Evolutionary conservation across 2,888 invertebrate species (phyloP), one percentile per base, ranked within the genome.

Genomic region (Sinohyriopsis cumingii): DNA sequence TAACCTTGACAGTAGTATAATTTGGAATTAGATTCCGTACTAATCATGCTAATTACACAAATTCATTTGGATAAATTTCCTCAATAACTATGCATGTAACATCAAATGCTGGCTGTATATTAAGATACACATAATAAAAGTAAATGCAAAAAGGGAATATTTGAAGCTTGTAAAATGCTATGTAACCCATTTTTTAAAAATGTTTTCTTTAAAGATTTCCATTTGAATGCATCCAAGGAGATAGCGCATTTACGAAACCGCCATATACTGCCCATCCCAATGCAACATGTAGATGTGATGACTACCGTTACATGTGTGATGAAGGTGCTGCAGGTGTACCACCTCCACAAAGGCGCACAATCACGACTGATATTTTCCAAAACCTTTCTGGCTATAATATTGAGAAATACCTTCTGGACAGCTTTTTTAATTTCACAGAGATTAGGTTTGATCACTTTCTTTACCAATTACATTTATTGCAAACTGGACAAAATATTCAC

Each of bases 331-430:
- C 67, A 22, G 64, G 55, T 3, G 69, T 68, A 33, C 74, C 77
- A 2, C 81, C 82, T 9, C 69, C 72, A 33, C 72, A 79, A 59
- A 67, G 76, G 54, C 54, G 55, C 4, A 78, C 77, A 1, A 74
- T 73, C 24, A 80, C 83, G 18, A 78, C 79, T 7, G 82, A 86
- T 59, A 79, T 79, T 18, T 57, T 89, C 19, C 86, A 85, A 68
- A 78, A 88, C 67, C 67, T 88, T n/a, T 68, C 75, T 18, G 73
- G 71, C 24, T 72, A 79, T 18, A 73, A 85, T 63, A 74, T 86
- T 20, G 73, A 82, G 9, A 68, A 82, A 6, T 90, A 88, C 72
- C 77, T 90, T 5, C 72, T 89, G 1, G 75, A 82, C 22, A 88
- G 86, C 55, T 85, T 83, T 62, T 63, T 78, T n/a, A 74, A 74